Conservation (phyloP, 2,888 invertebrate genomes). For the Athripsodes cinereus region DNA sequence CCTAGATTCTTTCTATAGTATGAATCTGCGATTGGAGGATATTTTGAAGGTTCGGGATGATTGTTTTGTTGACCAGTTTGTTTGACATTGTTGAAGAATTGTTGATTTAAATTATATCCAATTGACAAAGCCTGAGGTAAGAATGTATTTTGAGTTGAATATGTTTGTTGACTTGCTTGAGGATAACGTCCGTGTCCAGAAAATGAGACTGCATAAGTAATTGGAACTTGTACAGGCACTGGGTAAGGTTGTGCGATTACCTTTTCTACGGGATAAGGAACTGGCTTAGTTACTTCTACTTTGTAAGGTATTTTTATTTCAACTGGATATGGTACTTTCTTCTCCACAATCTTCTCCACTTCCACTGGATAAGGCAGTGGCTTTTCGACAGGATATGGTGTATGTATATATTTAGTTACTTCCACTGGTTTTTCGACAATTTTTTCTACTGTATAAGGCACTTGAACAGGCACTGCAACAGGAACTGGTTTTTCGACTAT, state of each 20-base stretch:
- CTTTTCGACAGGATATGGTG: conserved; percentile 52
- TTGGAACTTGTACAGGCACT: conserved; percentile 38
- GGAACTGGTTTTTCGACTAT: conserved; percentile 48
- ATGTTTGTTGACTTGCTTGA: conserved; percentile 6
- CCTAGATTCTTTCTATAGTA: conserved; percentile 23
- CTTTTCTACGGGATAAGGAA: conserved; percentile 33
- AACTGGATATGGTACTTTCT: conserved; percentile 44
- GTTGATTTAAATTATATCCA: conserved; percentile 16
- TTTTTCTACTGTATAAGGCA: conserved; percentile 41
- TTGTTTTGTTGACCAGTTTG: neutral
- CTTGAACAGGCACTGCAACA: conserved; percentile 43
- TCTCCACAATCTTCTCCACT: conserved; percentile 39
- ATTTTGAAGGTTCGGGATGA: conserved; percentile 4
- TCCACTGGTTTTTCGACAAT: conserved; percentile 49
- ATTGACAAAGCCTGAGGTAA: conserved; percentile 3
- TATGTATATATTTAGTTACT: conserved; percentile 43
- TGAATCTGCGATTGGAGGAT: conserved; percentile 27
- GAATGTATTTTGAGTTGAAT: neutral
- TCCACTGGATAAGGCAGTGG: conserved; percentile 53
- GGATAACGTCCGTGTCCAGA: conserved; percentile 30
- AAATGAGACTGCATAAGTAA: conserved; percentile 31
- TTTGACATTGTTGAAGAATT: conserved; percentile 8
- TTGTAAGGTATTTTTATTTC: conserved; percentile 34
- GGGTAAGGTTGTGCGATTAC: conserved; percentile 45
- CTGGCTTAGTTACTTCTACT: conserved; percentile 34